phyloP scores from a whole-genome alignment of 2,888 invertebrate genomes.

The Napeogenes sylphis region DNA sequence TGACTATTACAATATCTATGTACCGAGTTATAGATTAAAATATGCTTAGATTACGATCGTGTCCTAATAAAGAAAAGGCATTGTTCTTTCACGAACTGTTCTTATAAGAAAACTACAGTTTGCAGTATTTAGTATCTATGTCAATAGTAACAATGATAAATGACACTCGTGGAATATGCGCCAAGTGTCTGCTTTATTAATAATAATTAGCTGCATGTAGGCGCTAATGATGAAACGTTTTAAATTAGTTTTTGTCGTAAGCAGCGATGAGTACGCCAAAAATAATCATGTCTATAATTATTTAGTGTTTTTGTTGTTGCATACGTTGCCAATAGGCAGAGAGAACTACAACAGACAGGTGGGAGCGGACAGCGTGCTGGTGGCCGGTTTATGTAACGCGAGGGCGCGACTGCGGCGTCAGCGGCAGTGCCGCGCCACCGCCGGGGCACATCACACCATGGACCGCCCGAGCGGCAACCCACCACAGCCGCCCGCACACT shows the following conservation, averaged over 20 bases:
- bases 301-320: constrained; percentile 72
- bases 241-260: constrained; percentile 51
- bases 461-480: constrained; percentile 42
- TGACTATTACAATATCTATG: too few relatives aligned
- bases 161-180: neutral
- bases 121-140: too few relatives aligned
- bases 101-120: too few relatives aligned
- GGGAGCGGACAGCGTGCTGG: constrained; percentile 62
- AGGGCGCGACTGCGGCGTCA: constrained; percentile 33
- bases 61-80: too few relatives aligned
- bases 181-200: constrained; percentile 6
- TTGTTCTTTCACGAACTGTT: too few relatives aligned
- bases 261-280: constrained; percentile 53
- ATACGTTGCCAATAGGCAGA: constrained; percentile 69
- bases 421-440: constrained; percentile 67
- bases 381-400: constrained; percentile 67
- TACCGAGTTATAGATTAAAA: too few relatives aligned
- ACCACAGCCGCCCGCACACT: constrained; percentile 50
- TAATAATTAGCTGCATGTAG: constrained; percentile 15
- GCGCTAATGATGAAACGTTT: constrained; percentile 36
- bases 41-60: too few relatives aligned
- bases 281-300: constrained; percentile 71
- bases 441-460: constrained; percentile 53
- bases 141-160: constrained; percentile 1
- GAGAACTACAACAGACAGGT: constrained; percentile 64